Percentiles rank a stretch among this genome's conserved stretches.
phyloP scores from a whole-genome alignment of 2,113 vertebrate species.

The Pygathrix nemaeus region DNA sequence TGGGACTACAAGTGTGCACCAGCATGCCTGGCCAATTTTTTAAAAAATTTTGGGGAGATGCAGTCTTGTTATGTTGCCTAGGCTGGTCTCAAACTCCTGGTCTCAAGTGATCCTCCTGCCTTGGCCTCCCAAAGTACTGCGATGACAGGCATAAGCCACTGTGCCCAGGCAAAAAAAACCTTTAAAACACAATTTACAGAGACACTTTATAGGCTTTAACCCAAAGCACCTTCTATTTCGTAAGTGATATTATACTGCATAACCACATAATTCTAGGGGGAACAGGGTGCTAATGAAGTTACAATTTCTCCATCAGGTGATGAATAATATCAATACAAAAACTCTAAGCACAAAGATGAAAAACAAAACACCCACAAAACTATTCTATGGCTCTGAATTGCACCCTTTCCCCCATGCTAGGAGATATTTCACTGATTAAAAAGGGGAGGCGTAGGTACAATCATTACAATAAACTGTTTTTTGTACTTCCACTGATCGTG shows the following conservation, averaged over 20 bases:
- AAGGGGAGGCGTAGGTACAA: background rate
- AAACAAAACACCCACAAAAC: background rate
- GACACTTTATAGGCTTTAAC: background rate
- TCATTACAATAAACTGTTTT: background rate
- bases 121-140: no score
- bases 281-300: background rate
- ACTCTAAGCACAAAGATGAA: background rate
- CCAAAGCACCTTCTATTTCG: background rate
- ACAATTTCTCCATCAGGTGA: background rate
- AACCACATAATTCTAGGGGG: background rate
- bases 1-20: no score
- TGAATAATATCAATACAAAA: conserved; percentile 3
- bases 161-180: background rate
- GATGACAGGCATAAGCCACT: no score
- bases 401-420: background rate
- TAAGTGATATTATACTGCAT: background rate
- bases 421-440: background rate
- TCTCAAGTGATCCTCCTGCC: no score
- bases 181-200: conserved; percentile 6
- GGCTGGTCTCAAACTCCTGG: no score
- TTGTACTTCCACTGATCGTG: background rate
- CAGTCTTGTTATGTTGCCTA: no score
- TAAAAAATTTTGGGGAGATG: no score
- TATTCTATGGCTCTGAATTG: background rate
- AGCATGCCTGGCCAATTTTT: no score